These are phyloP conservation scores for Sitodiplosis mosellana DNA, from an alignment of 1,140 invertebrate species.

Conservation along the genomic window DNA sequence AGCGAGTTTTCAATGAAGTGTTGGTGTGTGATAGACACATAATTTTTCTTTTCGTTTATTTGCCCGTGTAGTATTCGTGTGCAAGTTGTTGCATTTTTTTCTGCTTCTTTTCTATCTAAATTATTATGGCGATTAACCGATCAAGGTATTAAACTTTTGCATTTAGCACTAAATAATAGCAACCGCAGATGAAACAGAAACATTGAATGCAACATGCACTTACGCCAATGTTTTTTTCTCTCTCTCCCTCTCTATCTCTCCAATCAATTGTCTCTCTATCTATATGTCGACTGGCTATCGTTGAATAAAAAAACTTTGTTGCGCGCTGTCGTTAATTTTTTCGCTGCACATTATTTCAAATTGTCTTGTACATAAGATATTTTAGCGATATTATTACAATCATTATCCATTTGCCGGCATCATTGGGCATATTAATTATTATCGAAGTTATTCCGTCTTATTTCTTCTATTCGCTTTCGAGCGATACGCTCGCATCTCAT, in stretches of 20 bases:
- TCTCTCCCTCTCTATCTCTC: not conserved
- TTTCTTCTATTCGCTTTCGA: too few species aligned
- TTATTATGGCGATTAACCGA: not conserved
- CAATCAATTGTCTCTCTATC: not conserved
- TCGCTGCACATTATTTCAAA: not conserved
- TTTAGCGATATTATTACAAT: not conserved
- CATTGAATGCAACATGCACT: not conserved
- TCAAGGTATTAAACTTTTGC: not conserved
- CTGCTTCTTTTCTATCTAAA: not conserved
- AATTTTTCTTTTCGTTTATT: not conserved
- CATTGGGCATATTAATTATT: too few species aligned
- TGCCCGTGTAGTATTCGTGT: too few species aligned
- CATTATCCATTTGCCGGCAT: too few species aligned
- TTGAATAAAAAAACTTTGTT: not conserved
- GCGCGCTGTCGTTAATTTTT: not conserved
- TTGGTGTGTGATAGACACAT: not conserved
- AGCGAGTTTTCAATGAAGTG: too few species aligned
- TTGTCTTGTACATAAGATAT: not conserved
- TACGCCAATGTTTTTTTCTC: too few species aligned
- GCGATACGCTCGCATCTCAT: too few species aligned
- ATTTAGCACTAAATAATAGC: too few species aligned
- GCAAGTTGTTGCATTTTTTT: too few species aligned
- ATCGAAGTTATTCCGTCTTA: too few species aligned
- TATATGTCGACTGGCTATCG: too few species aligned
- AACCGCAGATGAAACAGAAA: too few species aligned